These are phyloP conservation scores for Ophion slaviceki DNA, from an alignment of 2,888 invertebrate genomes.

Conservation along the genomic window DNA sequence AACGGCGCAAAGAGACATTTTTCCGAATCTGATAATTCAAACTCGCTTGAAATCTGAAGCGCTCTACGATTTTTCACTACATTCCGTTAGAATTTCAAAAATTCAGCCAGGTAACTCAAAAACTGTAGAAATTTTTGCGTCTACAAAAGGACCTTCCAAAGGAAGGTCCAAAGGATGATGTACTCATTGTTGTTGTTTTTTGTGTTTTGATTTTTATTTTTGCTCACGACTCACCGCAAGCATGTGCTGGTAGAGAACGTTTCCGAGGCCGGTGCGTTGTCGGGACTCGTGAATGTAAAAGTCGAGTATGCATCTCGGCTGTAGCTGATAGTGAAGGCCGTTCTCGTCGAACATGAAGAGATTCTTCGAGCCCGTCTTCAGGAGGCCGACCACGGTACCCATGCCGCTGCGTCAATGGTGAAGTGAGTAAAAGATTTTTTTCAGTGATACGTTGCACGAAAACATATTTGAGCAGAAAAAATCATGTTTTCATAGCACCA, in stretches of 20 bases:
- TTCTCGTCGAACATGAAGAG: conserved; percentile 92
- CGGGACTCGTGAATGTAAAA: conserved; percentile 94
- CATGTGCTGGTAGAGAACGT: conserved; percentile 94
- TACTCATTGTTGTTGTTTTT: not conserved
- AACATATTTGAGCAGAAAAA: not conserved
- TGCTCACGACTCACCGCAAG: conserved; percentile 86
- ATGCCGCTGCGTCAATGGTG: conserved; percentile 85
- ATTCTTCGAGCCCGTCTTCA: conserved; percentile 96
- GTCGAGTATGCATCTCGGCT: conserved; percentile 95
- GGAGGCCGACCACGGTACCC: conserved; percentile 90
- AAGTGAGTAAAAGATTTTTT: not conserved
- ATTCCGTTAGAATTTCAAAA: too few relatives aligned
- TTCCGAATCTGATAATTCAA: too few relatives aligned
- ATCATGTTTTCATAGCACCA: not conserved
- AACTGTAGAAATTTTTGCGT: too few relatives aligned
- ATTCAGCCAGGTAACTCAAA: too few relatives aligned
- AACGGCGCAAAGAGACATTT: too few relatives aligned
- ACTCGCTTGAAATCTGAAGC: too few relatives aligned
- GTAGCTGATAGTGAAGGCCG: conserved; percentile 90
- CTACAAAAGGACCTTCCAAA: too few relatives aligned
- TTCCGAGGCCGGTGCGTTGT: conserved; percentile 95
- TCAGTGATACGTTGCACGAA: not conserved
- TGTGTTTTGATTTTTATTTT: not conserved
- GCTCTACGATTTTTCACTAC: too few relatives aligned
- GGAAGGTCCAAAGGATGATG: not conserved